A percentile compares a stretch with the other conserved stretches of the same genome.
phyloP scores from a whole-genome alignment of 2,888 invertebrate species.

The Rhogogaster chlorosoma region DNA sequence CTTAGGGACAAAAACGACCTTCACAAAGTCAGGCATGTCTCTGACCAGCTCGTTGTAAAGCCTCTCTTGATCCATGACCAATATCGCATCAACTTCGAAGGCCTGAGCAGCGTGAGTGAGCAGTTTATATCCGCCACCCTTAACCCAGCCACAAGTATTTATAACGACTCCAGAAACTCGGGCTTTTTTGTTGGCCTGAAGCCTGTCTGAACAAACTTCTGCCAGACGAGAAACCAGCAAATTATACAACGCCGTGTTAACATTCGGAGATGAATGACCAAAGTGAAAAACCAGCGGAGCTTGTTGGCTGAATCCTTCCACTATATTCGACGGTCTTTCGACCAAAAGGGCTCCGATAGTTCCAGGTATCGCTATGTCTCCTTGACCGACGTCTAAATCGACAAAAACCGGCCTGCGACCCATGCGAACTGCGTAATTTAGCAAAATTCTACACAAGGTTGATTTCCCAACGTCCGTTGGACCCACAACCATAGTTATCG shows the following conservation, averaged over 20 bases:
- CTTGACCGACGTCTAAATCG: slow-evolving; percentile 97
- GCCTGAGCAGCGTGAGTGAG: slow-evolving; percentile 93
- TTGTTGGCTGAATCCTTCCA: slow-evolving; percentile 96
- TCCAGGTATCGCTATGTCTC: slow-evolving; percentile 94
- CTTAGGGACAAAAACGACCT: slow-evolving; percentile 95
- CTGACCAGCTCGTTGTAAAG: slow-evolving; percentile 95
- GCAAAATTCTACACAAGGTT: slow-evolving; percentile 90
- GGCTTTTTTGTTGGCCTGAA: slow-evolving; percentile 93
- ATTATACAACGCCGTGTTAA: slow-evolving; percentile 92
- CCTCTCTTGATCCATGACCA: slow-evolving; percentile 97
- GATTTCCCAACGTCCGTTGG: slow-evolving; percentile 98
- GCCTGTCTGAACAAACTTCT: slow-evolving; percentile 90
- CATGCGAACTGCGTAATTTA: slow-evolving; percentile 97
- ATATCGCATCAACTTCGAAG: slow-evolving; percentile 97
- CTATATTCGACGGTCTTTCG: slow-evolving; percentile 95
- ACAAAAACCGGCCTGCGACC: slow-evolving; percentile 94
- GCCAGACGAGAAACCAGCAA: slow-evolving; percentile 91
- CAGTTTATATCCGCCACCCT: slow-evolving; percentile 93
- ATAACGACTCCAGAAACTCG: slow-evolving; percentile 94
- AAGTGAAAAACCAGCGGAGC: slow-evolving; percentile 97
- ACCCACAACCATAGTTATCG: slow-evolving; percentile 94
- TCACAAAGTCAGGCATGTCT: slow-evolving; percentile 96
- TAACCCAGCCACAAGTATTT: slow-evolving; percentile 99
- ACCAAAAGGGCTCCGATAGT: slow-evolving; percentile 94
- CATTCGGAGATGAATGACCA: slow-evolving; percentile 89